Conservation (phyloP, 1,140 invertebrate genomes). For the Bombus soroeensis region DNA sequence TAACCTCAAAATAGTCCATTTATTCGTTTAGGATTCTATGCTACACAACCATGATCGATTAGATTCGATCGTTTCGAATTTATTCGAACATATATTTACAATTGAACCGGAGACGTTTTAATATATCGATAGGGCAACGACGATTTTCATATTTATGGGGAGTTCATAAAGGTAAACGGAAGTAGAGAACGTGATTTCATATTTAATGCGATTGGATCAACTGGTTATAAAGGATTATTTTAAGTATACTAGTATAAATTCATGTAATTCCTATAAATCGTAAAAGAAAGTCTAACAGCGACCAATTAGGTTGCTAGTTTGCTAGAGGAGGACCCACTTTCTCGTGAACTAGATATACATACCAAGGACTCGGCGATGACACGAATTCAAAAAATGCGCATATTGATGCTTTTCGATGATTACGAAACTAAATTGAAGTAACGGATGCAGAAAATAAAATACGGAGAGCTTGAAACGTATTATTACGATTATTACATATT, state of each 20-base stretch:
- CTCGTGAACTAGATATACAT: too few species aligned
- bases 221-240: not conserved
- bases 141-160: not conserved
- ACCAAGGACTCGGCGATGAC: too few species aligned
- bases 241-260: not conserved
- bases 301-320: too few species aligned
- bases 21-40: too few species aligned
- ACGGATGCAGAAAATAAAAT: not conserved
- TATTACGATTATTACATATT: constrained; percentile 1
- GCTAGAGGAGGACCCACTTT: too few species aligned
- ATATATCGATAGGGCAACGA: not conserved
- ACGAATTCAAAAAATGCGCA: too few species aligned
- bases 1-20: constrained; percentile 12
- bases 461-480: not conserved
- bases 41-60: not conserved
- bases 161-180: too few species aligned
- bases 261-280: too few species aligned
- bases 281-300: not conserved
- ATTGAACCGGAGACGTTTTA: too few species aligned
- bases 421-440: not conserved
- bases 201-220: not conserved
- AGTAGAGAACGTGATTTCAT: not conserved
- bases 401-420: not conserved
- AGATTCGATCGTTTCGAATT: not conserved
- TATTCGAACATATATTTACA: not conserved